phyloP scores from a whole-genome alignment of 2,797 vertebrate genomes.

The Ctenosaura bakeri region DNA sequence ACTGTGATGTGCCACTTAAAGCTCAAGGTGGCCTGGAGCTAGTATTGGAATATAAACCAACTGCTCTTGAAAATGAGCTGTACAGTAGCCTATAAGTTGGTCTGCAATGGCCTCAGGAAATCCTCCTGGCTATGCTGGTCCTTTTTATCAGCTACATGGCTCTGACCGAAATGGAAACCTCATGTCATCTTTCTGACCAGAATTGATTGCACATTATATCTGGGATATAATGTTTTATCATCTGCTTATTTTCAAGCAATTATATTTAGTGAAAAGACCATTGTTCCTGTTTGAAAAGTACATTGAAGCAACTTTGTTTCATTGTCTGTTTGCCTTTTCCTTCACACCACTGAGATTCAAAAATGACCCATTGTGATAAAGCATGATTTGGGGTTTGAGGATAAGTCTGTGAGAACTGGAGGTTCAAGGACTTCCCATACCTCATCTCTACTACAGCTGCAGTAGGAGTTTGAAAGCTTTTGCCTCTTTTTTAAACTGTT shows the following conservation, averaged over 20 bases:
- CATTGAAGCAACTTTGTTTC: not conserved
- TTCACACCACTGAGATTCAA: not conserved
- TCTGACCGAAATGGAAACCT: conserved; percentile 79
- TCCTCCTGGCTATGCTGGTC: conserved; percentile 81
- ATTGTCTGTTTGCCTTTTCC: not conserved
- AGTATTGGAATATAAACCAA: conserved; percentile 78
- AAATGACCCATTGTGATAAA: not conserved
- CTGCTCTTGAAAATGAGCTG: conserved; percentile 79
- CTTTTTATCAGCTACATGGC: conserved; percentile 81
- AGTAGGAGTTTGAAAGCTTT: not conserved
- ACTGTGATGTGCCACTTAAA: conserved; percentile 79
- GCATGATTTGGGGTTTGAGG: not conserved
- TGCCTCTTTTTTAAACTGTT: not conserved
- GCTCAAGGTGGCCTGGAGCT: conserved; percentile 77
- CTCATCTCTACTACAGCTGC: too few relatives aligned
- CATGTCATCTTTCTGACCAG: conserved; percentile 78
- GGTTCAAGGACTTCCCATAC: not conserved
- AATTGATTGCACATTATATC: conserved; percentile 68
- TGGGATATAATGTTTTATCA: conserved; percentile 55
- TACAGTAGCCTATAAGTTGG: conserved; percentile 75
- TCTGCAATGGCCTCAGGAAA: conserved; percentile 83
- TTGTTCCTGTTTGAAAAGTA: not conserved
- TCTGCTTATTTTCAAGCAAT: conserved; percentile 67
- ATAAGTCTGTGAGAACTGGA: not conserved
- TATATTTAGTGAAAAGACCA: conserved; percentile 28